phyloP scores from a whole-genome alignment of 2,113 vertebrate genomes.

The Hylia prasina region DNA sequence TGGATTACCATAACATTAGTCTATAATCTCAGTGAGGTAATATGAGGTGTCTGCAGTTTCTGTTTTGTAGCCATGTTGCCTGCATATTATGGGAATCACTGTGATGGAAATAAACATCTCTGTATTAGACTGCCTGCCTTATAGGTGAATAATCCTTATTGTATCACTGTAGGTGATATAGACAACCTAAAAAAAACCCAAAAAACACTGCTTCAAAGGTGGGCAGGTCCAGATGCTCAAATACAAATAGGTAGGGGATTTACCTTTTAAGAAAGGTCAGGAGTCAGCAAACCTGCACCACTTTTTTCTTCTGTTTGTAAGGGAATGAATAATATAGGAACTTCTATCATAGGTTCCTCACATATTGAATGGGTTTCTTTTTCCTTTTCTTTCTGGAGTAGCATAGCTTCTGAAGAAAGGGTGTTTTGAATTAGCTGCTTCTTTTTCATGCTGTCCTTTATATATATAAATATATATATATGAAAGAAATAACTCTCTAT shows the following conservation, averaged over 20 bases:
- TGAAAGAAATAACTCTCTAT: background rate
- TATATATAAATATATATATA: background rate
- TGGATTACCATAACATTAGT: slow-evolving; percentile 62
- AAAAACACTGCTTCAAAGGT: background rate
- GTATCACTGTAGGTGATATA: background rate
- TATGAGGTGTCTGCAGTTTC: slow-evolving; percentile 17
- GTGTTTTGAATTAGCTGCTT: background rate
- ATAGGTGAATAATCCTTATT: background rate
- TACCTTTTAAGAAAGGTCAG: background rate
- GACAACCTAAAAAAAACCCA: background rate
- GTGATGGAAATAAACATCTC: background rate
- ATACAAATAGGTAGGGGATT: background rate
- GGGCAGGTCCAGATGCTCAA: background rate
- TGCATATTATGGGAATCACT: background rate
- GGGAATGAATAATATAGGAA: background rate
- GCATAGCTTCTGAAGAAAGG: background rate
- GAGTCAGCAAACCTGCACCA: background rate
- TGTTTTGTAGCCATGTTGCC: slow-evolving; percentile 34
- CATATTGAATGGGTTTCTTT: background rate
- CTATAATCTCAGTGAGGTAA: slow-evolving; percentile 42
- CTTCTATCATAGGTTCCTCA: background rate
- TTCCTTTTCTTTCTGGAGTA: background rate
- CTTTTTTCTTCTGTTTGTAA: background rate
- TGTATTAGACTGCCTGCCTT: background rate
- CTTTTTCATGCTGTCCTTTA: background rate